These are phyloP conservation scores for Sicus ferrugineus DNA, from an alignment of 2,888 invertebrate species.

Conservation along the genomic window DNA sequence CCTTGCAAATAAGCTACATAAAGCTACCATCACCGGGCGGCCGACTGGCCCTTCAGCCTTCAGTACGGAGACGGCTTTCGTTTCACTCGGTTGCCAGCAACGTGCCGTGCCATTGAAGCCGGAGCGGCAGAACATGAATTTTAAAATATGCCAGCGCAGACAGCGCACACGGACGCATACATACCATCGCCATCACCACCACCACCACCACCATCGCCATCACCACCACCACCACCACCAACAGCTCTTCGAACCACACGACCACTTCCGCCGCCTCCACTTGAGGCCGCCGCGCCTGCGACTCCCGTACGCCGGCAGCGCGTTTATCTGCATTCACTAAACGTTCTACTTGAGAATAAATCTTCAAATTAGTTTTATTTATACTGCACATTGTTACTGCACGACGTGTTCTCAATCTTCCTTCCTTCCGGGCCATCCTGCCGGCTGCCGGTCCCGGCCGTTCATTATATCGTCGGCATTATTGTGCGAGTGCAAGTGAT, in stretches of 20 bases:
- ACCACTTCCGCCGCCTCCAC: background rate
- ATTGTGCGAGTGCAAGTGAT: constrained; percentile 50
- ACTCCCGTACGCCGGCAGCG: constrained; percentile 12
- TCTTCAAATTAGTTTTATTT: constrained; percentile 37
- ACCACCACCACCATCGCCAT: background rate
- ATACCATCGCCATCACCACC: background rate
- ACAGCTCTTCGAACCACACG: background rate
- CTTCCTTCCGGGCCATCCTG: constrained; percentile 15
- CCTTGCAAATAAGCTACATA: constrained; percentile 13
- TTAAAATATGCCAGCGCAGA: constrained; percentile 22
- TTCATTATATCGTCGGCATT: constrained; percentile 39
- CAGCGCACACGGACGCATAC: background rate
- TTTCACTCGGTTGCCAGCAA: constrained; percentile 12
- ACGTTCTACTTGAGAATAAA: constrained; percentile 30
- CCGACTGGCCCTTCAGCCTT: no score
- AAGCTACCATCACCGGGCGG: no score
- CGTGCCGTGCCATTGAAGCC: constrained; percentile 20
- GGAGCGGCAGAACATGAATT: constrained; percentile 22
- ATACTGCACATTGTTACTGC: constrained; percentile 32
- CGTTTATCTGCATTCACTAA: constrained; percentile 34
- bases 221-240: background rate
- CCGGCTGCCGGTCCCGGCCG: background rate
- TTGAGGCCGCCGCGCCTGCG: background rate
- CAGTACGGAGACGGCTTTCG: constrained; percentile 8
- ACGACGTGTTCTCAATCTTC: constrained; percentile 30